Evolutionary conservation across 2,888 invertebrate genomes (phyloP), one percentile per base, ranked within the genome.

Genomic region (Drosophila aldrichi): DNA sequence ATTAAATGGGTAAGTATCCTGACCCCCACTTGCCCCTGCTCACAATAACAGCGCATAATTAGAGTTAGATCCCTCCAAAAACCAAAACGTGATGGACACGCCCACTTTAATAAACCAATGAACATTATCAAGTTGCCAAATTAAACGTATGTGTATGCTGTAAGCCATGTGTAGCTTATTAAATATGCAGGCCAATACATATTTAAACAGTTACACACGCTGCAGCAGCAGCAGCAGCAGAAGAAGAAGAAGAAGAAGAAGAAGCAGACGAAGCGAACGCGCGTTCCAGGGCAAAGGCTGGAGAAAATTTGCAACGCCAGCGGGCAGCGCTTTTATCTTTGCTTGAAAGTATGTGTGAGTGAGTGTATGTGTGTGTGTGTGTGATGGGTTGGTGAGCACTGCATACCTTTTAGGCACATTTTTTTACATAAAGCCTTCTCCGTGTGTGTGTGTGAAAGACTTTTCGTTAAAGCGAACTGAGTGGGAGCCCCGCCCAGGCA

Each of bases 101-200:
- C 56, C 40, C 2, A 20, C 8, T 49, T 64, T 58, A 68, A 64
- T 61, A 60, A 68, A 65, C 79, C 71, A 83, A 85, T 81, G 78
- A 82, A 70, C 79, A 82, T 73, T 79, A 84, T 74, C 77, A 74
- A 81, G 82, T 79, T 81, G 63, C 64, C 58, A 38, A 52, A 41
- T 20, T 58, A 49, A 59, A 52, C 38, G n/a, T 40, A 29, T 41
- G 22, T 56, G 46, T 49, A 62, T 69, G 64, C 70, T 70, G 71
- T 46, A 80, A 62, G 74, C 74, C 82, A 77, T 70, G 58, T 74
- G 77, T 77, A 70, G 46, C 64, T 69, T 54, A 72, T 78, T 61
- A 75, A 75, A 72, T 78, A 78, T 78, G 69, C 66, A 78, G 49
- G 48, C 58, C 75, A 73, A 81, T 82, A 85, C 85, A 83, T 85